Evolutionary conservation across 37 sponge, comb jelly and placozoan genomes (phyloP), one percentile per base, ranked within the genome.

Genomic region (Hormiphora californensis): DNA sequence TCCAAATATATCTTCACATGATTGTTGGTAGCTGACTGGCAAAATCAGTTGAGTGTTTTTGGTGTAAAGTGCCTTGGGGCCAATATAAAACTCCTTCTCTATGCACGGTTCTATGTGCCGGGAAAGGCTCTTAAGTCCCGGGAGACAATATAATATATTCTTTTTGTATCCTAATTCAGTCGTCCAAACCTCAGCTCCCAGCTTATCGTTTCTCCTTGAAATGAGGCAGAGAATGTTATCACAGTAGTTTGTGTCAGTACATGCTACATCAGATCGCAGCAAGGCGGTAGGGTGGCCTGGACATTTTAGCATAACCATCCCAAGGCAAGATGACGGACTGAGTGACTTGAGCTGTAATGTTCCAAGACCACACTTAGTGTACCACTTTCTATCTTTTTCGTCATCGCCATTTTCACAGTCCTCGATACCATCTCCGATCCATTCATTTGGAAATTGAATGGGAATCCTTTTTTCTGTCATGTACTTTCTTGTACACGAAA

Each of bases 391-490:
- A 0, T 5, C 15, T 23, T 73, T 17, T 73, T 73, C 81, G 22
- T 73, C 81, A 5, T 43, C 17, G 5, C 41, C 38, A 40, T 73
- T 33, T 19, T 4, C 28, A 40, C 81, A 73, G 23, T 73, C 81
- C 27, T n/a, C 41, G 4, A 73, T 40, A 2, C 81, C 81, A 19
- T 73, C 81, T 28, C 40, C 23, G 5, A 73, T 41, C 81, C 81
- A 73, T 7, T 39, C 1, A 7, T 4, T 37, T 1, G 81, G 81
- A 57, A 57, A 4, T 57, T 15, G n/a, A 19, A 30, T 73, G 17
- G 3, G 1, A 9, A 0, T 22, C 41, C 44, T 41, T 25, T 41
- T 40, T 27, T 21, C 35, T 21, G 81, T 15, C 27, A 73, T n/a
- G n/a, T n/a, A 33, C 23, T 40, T 33, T 73, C 81, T 39, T 9